Evolutionary conservation across 2,888 invertebrate species (phyloP), one percentile per base, ranked within the genome.

Genomic region (Torymus auratus): DNA sequence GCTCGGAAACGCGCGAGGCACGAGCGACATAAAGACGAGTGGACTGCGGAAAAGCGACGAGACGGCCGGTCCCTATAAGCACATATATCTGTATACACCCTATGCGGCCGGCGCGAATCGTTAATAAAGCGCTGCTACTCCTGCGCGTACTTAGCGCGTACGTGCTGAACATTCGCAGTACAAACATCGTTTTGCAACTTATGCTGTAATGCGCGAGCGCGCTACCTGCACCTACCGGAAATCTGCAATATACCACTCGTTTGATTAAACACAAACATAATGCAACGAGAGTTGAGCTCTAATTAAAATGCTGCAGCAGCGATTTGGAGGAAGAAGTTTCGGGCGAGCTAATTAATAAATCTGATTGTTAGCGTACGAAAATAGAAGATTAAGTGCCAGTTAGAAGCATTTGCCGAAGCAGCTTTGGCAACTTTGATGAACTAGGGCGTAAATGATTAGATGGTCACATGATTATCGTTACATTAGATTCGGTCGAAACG

Each of bases 181-280:
- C 55, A 76, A 69, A 76, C 69, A 55, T 55, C 7, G 41, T 69
- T 61, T 61, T 68, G 58, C 41, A 69, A 60, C 60, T 52, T 53
- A 4, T 13, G 41, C n/a, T 53, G 23, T 41, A 23, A 62, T 55
- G 55, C 10, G 20, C 4, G 20, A 20, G 10, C 10, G 20, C 23
- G 20, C 20, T 20, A 20, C 1, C 7, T 41, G 41, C 7, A 1
- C 1, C 13, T 14, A 28, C 5, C 50, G 12, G 14, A 23, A 55
- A 52, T 28, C 20, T 53, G 53, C 28, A 17, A 55, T 23, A 10
- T 41, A 41, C 41, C 7, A 5, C 14, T 17, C 69, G 61, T 61
- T 68, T 76, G 69, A 69, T 76, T 76, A 69, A 76, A 76, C 69
- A 28, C 68, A 61, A 69, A 76, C 61, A 28, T 53, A 28, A 17